Percentiles rank a stretch among this genome's conserved stretches.
These are phyloP conservation scores for Dinoponera quadriceps DNA, from an alignment of 1,140 invertebrate genomes.

Conservation along the genomic window DNA sequence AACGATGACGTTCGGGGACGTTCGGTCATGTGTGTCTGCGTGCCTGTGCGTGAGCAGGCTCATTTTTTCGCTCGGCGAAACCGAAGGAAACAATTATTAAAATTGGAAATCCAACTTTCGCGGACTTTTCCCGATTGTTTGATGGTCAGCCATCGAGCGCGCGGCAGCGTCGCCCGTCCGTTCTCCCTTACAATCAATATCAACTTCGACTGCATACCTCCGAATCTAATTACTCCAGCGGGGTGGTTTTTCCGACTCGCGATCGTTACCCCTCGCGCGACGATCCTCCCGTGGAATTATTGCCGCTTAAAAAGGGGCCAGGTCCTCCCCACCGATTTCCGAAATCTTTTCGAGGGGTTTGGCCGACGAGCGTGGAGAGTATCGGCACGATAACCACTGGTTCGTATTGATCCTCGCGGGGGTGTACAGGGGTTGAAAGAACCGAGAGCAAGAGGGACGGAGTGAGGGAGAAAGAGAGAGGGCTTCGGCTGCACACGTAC, in stretches of 20 bases:
- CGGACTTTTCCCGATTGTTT: not conserved
- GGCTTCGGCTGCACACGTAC: slow-evolving; percentile 22
- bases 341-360: slow-evolving; percentile 66
- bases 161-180: not conserved
- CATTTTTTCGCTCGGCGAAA: too few relatives aligned
- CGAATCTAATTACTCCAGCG: slow-evolving; percentile 69
- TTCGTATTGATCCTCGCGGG: slow-evolving; percentile 81
- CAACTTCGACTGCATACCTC: slow-evolving; percentile 27
- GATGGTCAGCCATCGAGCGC: not conserved
- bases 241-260: slow-evolving; percentile 66
- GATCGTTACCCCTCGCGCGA: slow-evolving; percentile 63
- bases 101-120: not conserved
- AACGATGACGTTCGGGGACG: not conserved
- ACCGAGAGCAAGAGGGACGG: slow-evolving; percentile 11
- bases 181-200: not conserved
- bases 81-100: not conserved
- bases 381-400: slow-evolving; percentile 81
- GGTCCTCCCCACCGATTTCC: slow-evolving; percentile 37
- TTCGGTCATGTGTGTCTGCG: not conserved
- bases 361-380: slow-evolving; percentile 65
- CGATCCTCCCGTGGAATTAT: slow-evolving; percentile 65
- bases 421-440: slow-evolving; percentile 67
- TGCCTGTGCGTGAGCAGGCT: too few relatives aligned
- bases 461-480: slow-evolving; percentile 18
- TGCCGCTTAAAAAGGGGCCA: slow-evolving; percentile 65